phyloP scores from a whole-genome alignment of 1,140 invertebrate genomes.

The Drosophila trapezifrons region DNA sequence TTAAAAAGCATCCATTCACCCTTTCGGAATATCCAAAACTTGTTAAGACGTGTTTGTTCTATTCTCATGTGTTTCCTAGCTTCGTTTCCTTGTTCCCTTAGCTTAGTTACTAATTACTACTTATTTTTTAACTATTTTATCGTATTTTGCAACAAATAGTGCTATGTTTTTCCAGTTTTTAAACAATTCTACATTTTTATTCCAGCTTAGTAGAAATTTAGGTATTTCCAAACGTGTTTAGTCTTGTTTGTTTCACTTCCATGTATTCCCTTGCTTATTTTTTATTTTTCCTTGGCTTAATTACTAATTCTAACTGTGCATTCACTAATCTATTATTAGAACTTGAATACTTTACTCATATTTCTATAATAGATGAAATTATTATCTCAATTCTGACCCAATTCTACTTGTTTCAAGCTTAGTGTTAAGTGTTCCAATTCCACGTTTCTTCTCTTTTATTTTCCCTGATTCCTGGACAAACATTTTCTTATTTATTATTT shows the following conservation, averaged over 20 bases:
- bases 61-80: background rate
- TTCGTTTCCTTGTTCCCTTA: background rate
- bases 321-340: no score
- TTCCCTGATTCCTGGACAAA: background rate
- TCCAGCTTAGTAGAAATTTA: background rate
- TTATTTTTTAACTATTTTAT: background rate
- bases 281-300: no score
- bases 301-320: no score
- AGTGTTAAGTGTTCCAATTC: no score
- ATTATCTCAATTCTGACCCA: no score
- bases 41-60: background rate
- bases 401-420: background rate
- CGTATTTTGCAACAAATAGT: background rate
- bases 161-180: background rate
- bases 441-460: background rate
- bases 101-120: background rate
- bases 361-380: no score
- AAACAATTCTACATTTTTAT: background rate
- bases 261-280: no score
- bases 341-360: no score
- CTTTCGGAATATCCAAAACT: background rate
- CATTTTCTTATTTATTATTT: background rate
- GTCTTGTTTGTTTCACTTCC: no score
- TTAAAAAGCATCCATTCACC: no score
- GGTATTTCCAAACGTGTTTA: no score